Conservation (phyloP, 1,140 invertebrate genomes). For the Gryllus bimaculatus region DNA sequence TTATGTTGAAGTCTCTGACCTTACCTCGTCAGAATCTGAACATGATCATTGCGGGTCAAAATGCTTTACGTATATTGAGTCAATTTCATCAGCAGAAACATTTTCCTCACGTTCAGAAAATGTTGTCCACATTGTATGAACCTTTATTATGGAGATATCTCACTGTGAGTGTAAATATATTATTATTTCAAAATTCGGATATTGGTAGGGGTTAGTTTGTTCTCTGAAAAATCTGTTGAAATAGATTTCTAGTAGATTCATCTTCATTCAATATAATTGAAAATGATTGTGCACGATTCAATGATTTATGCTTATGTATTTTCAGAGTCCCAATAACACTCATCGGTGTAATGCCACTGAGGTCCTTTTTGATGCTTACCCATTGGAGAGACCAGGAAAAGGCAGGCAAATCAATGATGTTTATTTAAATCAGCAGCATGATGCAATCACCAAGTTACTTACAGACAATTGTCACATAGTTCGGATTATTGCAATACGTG, state of each 20-base stretch:
- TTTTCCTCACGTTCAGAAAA: conserved; percentile 9
- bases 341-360: conserved; percentile 26
- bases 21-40: not conserved
- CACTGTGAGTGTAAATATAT: conserved; percentile 11
- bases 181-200: too few relatives aligned
- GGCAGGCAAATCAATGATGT: conserved; percentile 20
- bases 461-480: conserved; percentile 25
- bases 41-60: not conserved
- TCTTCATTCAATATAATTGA: not conserved
- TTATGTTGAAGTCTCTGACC: not conserved
- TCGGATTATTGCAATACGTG: conserved; percentile 26
- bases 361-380: conserved; percentile 26
- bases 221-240: too few relatives aligned
- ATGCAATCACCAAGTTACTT: conserved; percentile 25
- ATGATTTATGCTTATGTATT: not conserved
- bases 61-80: not conserved
- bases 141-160: conserved; percentile 26
- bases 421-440: conserved; percentile 20
- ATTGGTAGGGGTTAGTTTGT: too few relatives aligned
- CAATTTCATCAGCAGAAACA: not conserved
- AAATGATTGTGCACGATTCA: not conserved
- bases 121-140: conserved; percentile 24
- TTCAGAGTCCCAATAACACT: conserved; percentile 25
- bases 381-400: conserved; percentile 24
- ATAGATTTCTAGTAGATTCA: too few relatives aligned